phyloP scores from a whole-genome alignment of 2,888 invertebrate species.

The Arctia plantaginis region DNA sequence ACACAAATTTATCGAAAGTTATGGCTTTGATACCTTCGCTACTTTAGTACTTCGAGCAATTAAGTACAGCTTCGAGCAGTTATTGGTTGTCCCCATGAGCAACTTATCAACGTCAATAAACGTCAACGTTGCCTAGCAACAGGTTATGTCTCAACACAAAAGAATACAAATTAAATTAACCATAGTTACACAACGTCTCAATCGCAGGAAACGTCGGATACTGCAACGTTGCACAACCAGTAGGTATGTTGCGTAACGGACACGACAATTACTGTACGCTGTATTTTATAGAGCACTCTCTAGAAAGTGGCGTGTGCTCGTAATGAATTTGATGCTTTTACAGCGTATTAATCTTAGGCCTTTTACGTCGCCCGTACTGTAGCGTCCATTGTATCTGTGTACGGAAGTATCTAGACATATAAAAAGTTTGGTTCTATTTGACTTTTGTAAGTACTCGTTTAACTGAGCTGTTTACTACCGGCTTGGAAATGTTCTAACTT shows the following conservation, averaged over 20 bases:
- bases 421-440: background rate
- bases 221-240: conserved; percentile 31
- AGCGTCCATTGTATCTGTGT: background rate
- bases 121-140: conserved; percentile 7
- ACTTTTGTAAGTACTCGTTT: background rate
- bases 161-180: conserved; percentile 33
- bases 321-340: conserved; percentile 32
- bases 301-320: conserved; percentile 44
- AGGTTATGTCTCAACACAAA: conserved; percentile 28
- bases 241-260: conserved; percentile 30
- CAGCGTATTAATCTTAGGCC: conserved; percentile 23
- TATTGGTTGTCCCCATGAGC: too few relatives aligned
- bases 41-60: too few relatives aligned
- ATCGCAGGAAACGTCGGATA: conserved; percentile 45
- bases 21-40: background rate
- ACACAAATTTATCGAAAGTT: background rate
- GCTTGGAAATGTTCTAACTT: background rate
- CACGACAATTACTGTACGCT: conserved; percentile 44
- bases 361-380: conserved; percentile 26
- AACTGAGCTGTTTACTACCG: background rate
- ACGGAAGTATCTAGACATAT: background rate
- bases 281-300: conserved; percentile 38
- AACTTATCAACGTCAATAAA: background rate
- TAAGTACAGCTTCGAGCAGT: too few relatives aligned
- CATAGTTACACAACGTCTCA: conserved; percentile 43